These are phyloP conservation scores for Pangasius mekongensis DNA, from an alignment of 2,797 vertebrate species.

Conservation along the genomic window DNA sequence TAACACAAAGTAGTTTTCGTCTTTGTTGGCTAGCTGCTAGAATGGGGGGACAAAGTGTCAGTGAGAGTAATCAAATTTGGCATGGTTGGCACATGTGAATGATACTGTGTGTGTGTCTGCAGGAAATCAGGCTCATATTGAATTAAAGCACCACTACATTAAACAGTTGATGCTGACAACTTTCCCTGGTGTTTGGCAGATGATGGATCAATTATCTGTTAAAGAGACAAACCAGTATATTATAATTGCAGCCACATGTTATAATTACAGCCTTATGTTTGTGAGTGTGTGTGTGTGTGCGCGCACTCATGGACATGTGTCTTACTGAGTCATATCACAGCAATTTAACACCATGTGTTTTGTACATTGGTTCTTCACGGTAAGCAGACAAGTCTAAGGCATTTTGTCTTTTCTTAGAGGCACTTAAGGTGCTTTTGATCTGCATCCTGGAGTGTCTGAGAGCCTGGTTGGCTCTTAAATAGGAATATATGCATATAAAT, in stretches of 20 bases:
- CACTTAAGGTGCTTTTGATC: conserved; percentile 28
- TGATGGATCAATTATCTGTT: conserved; percentile 49
- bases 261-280: conserved; percentile 67
- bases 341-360: conserved; percentile 32
- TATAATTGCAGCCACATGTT: conserved; percentile 70
- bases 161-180: conserved; percentile 35
- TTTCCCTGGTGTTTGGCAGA: conserved; percentile 66
- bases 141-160: conserved; percentile 34
- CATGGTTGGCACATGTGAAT: not conserved
- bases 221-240: conserved; percentile 73
- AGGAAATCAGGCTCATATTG: conserved; percentile 44
- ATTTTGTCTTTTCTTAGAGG: not conserved
- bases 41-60: not conserved
- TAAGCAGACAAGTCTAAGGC: not conserved
- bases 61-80: not conserved
- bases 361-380: not conserved
- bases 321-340: conserved; percentile 24
- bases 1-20: not conserved
- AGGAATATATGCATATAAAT: not conserved
- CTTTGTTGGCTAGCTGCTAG: not conserved
- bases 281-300: conserved; percentile 20
- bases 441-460: conserved; percentile 2
- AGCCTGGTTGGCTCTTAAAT: not conserved
- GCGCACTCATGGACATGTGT: not conserved
- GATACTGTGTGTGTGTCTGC: conserved; percentile 16